phyloP scores from a whole-genome alignment of 2,888 invertebrate genomes.

The Cephus sareptanus region DNA sequence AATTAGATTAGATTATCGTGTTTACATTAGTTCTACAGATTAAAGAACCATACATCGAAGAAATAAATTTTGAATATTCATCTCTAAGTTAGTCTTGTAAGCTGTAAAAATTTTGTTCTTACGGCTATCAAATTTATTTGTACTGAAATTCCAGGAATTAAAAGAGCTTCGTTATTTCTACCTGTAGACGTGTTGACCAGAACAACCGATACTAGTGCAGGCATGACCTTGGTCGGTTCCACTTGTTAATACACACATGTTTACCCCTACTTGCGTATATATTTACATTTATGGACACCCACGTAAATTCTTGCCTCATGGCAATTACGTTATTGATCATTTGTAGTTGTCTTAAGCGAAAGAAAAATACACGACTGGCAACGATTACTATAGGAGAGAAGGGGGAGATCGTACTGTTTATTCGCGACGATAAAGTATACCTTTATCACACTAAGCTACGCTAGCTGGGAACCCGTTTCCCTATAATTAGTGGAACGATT shows the following conservation, averaged over 20 bases:
- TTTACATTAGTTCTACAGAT: not conserved
- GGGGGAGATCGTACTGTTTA: not conserved
- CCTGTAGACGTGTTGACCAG: not conserved
- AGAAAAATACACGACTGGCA: not conserved
- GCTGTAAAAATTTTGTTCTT: not conserved
- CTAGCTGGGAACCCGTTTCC: not conserved
- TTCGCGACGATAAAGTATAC: not conserved
- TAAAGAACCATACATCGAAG: not conserved
- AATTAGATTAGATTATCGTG: not conserved
- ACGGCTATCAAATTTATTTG: not conserved
- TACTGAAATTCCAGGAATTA: not conserved
- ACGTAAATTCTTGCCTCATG: not conserved
- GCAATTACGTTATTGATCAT: not conserved
- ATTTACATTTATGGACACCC: constrained; percentile 20
- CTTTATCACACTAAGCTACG: not conserved
- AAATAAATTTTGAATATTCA: not conserved
- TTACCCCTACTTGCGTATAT: constrained; percentile 8
- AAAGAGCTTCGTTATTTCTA: not conserved
- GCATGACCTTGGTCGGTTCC: constrained; percentile 22
- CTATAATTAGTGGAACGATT: not conserved
- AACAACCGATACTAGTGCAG: not conserved
- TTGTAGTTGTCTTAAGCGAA: not conserved
- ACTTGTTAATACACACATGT: constrained; percentile 27
- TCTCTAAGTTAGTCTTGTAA: not conserved
- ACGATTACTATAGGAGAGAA: not conserved